Evolutionary conservation across 2,113 vertebrate species (phyloP).

Genomic region (Malurus elegans): DNA sequence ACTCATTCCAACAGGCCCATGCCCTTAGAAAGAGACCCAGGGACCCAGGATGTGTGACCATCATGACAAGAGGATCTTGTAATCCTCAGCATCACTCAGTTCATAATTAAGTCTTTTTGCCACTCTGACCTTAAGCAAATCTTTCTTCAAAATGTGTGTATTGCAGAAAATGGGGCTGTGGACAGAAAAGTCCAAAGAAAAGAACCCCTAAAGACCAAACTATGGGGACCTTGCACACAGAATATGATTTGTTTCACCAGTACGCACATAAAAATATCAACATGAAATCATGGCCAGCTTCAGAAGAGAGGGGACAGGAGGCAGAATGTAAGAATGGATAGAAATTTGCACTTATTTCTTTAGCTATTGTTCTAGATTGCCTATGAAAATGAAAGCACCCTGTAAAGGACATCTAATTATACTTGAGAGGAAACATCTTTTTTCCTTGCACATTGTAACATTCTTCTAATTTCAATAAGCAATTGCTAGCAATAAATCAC

Average conservation of each 20-base stretch:
- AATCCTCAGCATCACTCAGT: background rate
- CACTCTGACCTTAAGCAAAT: background rate
- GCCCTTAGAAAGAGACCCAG: background rate
- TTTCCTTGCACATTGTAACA: background rate
- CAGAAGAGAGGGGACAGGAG: background rate
- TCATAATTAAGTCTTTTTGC: background rate
- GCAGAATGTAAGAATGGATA: background rate
- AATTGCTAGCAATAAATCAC: background rate
- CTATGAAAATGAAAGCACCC: background rate
- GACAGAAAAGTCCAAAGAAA: background rate
- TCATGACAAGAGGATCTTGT: background rate
- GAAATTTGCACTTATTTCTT: background rate
- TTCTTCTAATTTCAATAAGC: background rate
- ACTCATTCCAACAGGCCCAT: background rate
- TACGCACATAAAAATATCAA: background rate
- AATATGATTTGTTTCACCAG: background rate
- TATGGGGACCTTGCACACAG: rapidly evolving
- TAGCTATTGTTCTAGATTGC: background rate
- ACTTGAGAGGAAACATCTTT: background rate
- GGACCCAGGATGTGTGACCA: rapidly evolving
- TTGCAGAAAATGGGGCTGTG: background rate
- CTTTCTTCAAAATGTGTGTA: background rate
- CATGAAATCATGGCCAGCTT: background rate
- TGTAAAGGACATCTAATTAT: background rate
- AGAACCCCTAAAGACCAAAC: background rate